Base-by-base conservation (phyloP, 2,113 vertebrate genomes). In the Charina bottae region DNA sequence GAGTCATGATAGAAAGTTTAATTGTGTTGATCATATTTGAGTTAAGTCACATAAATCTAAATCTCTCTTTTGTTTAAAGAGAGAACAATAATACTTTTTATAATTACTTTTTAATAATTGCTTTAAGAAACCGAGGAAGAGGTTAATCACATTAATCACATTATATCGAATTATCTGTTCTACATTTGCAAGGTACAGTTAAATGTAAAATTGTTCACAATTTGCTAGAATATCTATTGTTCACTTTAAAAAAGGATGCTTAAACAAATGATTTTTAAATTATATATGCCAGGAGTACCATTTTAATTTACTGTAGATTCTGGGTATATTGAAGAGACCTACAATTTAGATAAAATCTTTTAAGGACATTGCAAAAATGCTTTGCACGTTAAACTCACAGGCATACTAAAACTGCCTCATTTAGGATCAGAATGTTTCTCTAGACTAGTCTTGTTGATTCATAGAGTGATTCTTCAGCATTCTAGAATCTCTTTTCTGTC, bases 181-280 rank as follows among this genome's bases (percentile, higher is more conserved):
- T 1, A 0, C 89, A 2, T 88, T 94, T 95, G n/a, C 3, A 92
- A 24, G 85, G 2, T 56, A 54, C 92, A 62, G 6, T 93, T 93
- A 26, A 83, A 93, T 94, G 93, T 95, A 93, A 94, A 94, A 95
- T 90, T 42, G 56, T 92, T 94, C 92, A 88, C 5, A 93, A 15
- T 64, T 85, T 92, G 37, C 26, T 95, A 90, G 89, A 92, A 93
- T 24, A 93, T 91, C 83, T 84, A 87, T 28, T 21, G 12, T 88
- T 93, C 83, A 93, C 87, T 93, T 42, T 92, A 94, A 94, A 94
- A 68, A 10, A 21, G 42, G 93, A 89, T 2, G 54, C 93, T 95
- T 94, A 96, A 46, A 93, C 46, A 94, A 95, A 87, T 93, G 42
- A 78, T 90, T 87, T 95, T 94, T 58, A 93, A 91, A 85, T 24